phyloP scores from a whole-genome alignment of 2,888 invertebrate genomes.

The Tachina fera region DNA sequence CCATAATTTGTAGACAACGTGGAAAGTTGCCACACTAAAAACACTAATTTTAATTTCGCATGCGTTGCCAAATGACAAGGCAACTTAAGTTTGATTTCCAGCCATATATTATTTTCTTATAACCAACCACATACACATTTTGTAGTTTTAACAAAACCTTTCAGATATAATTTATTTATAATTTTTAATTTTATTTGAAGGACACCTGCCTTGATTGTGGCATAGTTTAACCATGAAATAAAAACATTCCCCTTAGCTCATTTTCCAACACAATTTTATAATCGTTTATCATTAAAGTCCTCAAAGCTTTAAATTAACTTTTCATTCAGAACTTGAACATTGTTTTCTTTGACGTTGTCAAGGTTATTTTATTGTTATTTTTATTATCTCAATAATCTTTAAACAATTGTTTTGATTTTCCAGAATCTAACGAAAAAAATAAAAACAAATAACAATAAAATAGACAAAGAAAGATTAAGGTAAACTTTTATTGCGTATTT shows the following conservation, averaged over 20 bases:
- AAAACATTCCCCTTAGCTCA: neutral
- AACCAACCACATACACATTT: neutral
- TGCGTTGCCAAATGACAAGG: too few species aligned
- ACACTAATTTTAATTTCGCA: too few species aligned
- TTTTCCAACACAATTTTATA: neutral
- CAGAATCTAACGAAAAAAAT: neutral
- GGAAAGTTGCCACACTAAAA: too few species aligned
- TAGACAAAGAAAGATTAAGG: neutral
- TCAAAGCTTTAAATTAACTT: neutral
- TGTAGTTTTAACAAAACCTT: constrained; percentile 18
- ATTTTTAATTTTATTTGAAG: constrained; percentile 24
- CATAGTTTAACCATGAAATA: too few species aligned
- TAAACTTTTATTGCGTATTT: constrained; percentile 34
- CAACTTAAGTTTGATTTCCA: neutral
- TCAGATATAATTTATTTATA: constrained; percentile 13
- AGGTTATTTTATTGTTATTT: neutral
- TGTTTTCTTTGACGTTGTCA: neutral
- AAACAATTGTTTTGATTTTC: constrained; percentile 40
- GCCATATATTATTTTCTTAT: neutral
- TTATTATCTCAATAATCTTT: constrained; percentile 42
- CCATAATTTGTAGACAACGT: too few species aligned
- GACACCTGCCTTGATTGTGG: too few species aligned
- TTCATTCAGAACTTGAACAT: neutral
- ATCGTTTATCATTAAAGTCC: neutral
- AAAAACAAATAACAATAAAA: neutral